These are phyloP conservation scores for Caenorhabditis sp. DNA, from an alignment of 2,888 invertebrate genomes.

Conservation along the genomic window DNA sequence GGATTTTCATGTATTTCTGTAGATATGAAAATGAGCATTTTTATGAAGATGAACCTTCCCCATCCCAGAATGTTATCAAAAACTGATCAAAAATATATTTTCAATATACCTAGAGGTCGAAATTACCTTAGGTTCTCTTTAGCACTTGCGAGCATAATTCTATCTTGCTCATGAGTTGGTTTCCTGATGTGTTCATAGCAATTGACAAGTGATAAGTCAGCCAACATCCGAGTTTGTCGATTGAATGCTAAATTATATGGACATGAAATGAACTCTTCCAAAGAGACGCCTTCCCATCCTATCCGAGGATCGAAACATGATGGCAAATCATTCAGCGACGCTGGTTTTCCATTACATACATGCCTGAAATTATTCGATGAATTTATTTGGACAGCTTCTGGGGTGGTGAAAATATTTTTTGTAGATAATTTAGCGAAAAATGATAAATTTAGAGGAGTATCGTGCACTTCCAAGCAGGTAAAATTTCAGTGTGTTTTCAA, in stretches of 20 bases:
- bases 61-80: too few species aligned
- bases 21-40: too few species aligned
- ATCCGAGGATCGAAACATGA: constrained; percentile 72
- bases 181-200: constrained; percentile 78
- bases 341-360: constrained; percentile 74
- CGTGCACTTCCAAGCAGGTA: too few species aligned
- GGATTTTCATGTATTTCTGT: too few species aligned
- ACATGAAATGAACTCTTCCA: constrained; percentile 90
- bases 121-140: constrained; percentile 75
- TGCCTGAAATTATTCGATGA: constrained; percentile 55
- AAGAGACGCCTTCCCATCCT: constrained; percentile 80
- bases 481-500: too few species aligned
- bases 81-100: too few species aligned
- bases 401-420: too few species aligned
- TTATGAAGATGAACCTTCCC: too few species aligned
- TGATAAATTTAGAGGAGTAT: too few species aligned
- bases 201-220: constrained; percentile 90
- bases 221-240: constrained; percentile 95
- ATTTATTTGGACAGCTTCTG: constrained; percentile 12
- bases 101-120: too few species aligned
- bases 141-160: constrained; percentile 89
- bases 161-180: constrained; percentile 40
- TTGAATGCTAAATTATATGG: constrained; percentile 93
- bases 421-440: too few species aligned
- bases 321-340: constrained; percentile 84